Base-by-base conservation (phyloP, 2,888 invertebrate species). In the Axea sp. region DNA sequence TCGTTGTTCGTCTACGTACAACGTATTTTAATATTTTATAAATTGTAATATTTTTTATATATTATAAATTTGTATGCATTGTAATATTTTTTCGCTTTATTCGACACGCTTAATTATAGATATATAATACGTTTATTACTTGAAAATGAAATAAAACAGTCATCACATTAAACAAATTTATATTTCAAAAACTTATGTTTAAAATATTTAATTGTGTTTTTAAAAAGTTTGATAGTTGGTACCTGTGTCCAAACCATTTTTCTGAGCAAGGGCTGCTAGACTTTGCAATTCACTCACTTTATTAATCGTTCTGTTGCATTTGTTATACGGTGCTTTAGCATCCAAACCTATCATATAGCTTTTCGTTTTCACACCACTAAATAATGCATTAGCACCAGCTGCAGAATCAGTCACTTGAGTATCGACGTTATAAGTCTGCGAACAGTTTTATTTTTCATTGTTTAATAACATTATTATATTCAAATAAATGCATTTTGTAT, bases 351-450 rank as follows among this genome's bases (percentile, higher is more conserved):
- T 84, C 3, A 90, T 89, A 35, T 88, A 89, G 73, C 89, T 90
- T 73, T 90, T 90, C 14, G 89, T 89, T 84, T 93, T 93, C 0
- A 91, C 89, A 0, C 93, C 93, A 43, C 89, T 88, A 75, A 92
- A 90, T 78, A 91, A 89, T 0, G 92, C 92, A 0, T 92, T 93
- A 0, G 92, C 93, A 0, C 93, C 92, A 0, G 90, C 92, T 0
- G 93, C 93, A 0, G 92, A 92, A 80, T 93, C 93, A 0, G 93
- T 90, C 5, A 92, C 92, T 86, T 93, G 93, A 57, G 89, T 90
- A 82, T 93, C 91, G 6, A 91, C 89, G 77, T 91, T 92, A 85
- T 93, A 93, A 0, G 93, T 93, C 92, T 92, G 51, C 15, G 2
- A 30, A 30, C 1, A 33, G 5, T 1, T 14, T 14, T 4, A 33